phyloP scores from a whole-genome alignment of 30 jellyfish, hydroid and myxozoan species.

The Aurelia aurita region DNA sequence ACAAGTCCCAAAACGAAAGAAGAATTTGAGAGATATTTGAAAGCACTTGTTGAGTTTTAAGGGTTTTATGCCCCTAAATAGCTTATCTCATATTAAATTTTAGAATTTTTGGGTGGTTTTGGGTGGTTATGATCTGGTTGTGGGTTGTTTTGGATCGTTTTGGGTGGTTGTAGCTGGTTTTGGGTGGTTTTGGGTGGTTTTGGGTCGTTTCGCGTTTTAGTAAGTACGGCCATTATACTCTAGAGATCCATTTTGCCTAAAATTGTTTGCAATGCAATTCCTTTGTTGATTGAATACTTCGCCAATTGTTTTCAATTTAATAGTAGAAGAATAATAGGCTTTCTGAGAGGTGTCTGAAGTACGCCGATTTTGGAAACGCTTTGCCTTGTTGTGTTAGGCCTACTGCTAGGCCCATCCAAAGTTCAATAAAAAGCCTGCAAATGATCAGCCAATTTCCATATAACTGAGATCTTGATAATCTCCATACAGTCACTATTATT shows the following conservation, averaged over 20 bases:
- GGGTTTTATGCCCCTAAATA: no score
- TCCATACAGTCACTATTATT: neutral
- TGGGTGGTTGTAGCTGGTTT: no score
- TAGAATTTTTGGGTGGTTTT: no score
- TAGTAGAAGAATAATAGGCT: neutral
- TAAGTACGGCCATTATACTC: no score
- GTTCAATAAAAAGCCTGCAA: neutral
- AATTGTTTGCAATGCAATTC: slow-evolving; percentile 11
- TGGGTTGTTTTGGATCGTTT: no score
- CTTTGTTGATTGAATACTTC: slow-evolving; percentile 13
- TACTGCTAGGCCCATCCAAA: slow-evolving; percentile 22
- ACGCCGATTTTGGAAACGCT: neutral
- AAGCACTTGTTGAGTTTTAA: no score
- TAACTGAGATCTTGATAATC: slow-evolving; percentile 2
- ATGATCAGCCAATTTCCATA: neutral
- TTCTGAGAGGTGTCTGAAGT: slow-evolving; percentile 10
- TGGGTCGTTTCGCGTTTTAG: no score
- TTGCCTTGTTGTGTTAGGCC: slow-evolving; percentile 35
- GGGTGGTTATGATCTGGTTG: no score
- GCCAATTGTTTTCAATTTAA: slow-evolving; percentile 11
- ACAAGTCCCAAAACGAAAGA: no score
- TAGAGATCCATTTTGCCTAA: slow-evolving; percentile 4
- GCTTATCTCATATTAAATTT: no score
- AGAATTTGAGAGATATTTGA: no score
- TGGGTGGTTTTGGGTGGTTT: no score